phyloP scores from a whole-genome alignment of 2,797 vertebrate species.

The Salmo trutta region DNA sequence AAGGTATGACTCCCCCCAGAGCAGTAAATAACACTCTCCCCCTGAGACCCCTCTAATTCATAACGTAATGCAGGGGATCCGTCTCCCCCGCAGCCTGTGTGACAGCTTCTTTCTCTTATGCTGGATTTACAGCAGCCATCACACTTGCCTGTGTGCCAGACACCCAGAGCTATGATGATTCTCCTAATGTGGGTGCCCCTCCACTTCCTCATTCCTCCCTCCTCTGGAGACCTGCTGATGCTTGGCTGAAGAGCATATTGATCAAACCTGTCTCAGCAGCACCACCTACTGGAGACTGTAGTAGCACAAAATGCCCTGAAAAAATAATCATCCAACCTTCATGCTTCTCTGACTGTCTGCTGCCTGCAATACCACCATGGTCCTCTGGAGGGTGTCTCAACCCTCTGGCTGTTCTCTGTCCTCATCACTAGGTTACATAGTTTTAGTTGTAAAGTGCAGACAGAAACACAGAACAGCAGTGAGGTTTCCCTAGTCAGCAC shows the following conservation, averaged over 20 bases:
- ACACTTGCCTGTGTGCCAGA: conserved; percentile 48
- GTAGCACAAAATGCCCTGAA: conserved; percentile 52
- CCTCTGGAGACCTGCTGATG: conserved; percentile 20
- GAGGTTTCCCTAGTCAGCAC: not conserved
- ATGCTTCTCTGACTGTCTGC: not conserved
- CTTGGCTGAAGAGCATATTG: conserved; percentile 51
- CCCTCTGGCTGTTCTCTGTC: conserved; percentile 61
- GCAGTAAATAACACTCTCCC: conserved; percentile 32
- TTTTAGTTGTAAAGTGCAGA: no score
- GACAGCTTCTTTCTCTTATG: conserved; percentile 43
- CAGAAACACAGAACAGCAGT: no score
- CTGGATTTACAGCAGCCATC: conserved; percentile 55
- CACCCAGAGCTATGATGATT: conserved; percentile 64
- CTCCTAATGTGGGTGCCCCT: conserved; percentile 48
- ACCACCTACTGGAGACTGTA: conserved; percentile 75
- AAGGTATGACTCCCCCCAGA: conserved; percentile 39
- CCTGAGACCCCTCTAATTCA: conserved; percentile 53
- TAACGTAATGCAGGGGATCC: conserved; percentile 47
- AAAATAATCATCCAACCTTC: conserved; percentile 48
- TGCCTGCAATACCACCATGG: conserved; percentile 60
- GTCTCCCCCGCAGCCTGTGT: conserved; percentile 44
- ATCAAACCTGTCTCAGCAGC: conserved; percentile 75
- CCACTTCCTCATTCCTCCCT: conserved; percentile 61
- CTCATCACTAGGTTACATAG: not conserved
- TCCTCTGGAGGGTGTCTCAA: conserved; percentile 78